Base-by-base conservation (phyloP, 1,140 invertebrate genomes). In the Aphelenchoides fujianensis region DNA sequence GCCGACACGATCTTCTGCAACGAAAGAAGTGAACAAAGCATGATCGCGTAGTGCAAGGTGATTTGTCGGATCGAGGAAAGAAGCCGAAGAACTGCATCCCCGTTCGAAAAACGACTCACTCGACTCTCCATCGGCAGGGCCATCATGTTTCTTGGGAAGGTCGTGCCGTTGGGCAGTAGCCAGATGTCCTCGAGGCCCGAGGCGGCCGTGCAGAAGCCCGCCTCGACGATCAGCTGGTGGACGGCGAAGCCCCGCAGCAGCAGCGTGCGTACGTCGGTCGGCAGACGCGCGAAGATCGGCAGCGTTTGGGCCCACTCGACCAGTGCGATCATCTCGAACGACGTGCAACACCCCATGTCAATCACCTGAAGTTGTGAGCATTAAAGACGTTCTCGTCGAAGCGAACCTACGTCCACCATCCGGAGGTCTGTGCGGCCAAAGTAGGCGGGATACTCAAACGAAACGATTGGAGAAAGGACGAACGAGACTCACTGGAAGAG, bases 1-100 rank as follows among this genome's bases (percentile, higher is more conserved):
- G 67, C 79, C 3, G 79, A 55, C 23, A 72, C 48, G 16, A 57
- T 36, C 57, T 72, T 35, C 70, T 72, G 41, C n/a, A 48, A 48
- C n/a, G n/a, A n/a, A n/a, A n/a, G n/a, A n/a, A n/a, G n/a, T n/a
- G n/a, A n/a, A n/a, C n/a, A n/a, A n/a, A n/a, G n/a, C n/a, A n/a
- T n/a, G n/a, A n/a, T n/a, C n/a, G n/a, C n/a, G n/a, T n/a, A n/a
- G n/a, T n/a, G n/a, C n/a, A n/a, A n/a, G n/a, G n/a, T n/a, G n/a
- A n/a, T n/a, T n/a, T n/a, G n/a, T n/a, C n/a, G n/a, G n/a, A n/a
- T n/a, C n/a, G n/a, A n/a, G n/a, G n/a, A n/a, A n/a, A n/a, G n/a
- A 73, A 53, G 28, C 2, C 2, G 30, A 31, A 1, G 3, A 73
- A 5, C 9, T 71, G 16, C 9, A 0, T 73, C 9, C 23, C 37